phyloP scores from a whole-genome alignment of 2,888 invertebrate species.

The Nephrotoma guestfalica region DNA sequence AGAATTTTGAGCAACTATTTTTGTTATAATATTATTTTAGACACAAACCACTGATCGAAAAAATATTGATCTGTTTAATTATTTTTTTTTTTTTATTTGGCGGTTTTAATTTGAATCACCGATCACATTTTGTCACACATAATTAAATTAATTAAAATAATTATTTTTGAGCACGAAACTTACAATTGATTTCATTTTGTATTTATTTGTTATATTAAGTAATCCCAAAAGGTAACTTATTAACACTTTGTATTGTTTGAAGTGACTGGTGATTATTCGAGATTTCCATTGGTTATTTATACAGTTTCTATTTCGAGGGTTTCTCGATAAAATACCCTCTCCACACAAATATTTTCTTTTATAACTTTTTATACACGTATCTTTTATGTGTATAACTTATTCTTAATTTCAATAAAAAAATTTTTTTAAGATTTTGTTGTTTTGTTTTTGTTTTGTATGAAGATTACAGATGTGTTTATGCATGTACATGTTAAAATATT shows the following conservation, averaged over 20 bases:
- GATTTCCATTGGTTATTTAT: conserved; percentile 6
- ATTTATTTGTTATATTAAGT: conserved; percentile 8
- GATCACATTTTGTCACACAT: conserved; percentile 3
- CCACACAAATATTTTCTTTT: background rate
- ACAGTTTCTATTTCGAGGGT: conserved; percentile 3
- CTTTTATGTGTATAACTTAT: background rate
- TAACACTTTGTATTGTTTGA: background rate
- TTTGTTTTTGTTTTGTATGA: background rate
- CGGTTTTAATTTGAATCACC: background rate
- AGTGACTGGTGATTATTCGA: background rate
- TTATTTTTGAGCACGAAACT: conserved; percentile 12
- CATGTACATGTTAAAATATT: background rate
- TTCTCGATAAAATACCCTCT: background rate
- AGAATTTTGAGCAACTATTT: background rate
- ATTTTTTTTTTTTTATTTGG: background rate
- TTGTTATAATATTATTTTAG: background rate
- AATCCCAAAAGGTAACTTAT: background rate
- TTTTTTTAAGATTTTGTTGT: background rate
- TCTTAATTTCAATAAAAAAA: background rate
- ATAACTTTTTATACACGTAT: background rate
- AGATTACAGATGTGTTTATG: background rate
- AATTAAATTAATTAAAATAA: background rate
- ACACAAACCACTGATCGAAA: background rate
- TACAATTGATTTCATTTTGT: conserved; percentile 18
- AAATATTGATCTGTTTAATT: background rate